Conservation (phyloP, 2,888 invertebrate species). For the Agrotis ipsilon region DNA sequence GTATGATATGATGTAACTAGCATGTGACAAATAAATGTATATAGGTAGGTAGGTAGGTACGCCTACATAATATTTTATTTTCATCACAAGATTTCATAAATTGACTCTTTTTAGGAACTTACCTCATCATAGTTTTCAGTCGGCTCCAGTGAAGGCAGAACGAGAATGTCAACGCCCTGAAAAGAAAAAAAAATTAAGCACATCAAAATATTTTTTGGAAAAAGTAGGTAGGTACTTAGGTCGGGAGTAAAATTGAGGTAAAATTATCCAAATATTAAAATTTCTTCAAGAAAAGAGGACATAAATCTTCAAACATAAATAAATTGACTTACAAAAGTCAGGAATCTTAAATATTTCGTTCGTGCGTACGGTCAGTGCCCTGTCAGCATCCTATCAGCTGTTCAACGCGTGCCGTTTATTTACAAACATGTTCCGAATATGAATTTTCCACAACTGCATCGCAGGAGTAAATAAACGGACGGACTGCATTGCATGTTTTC, state of each 20-base stretch:
- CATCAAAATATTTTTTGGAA: neutral
- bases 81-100: too few relatives aligned
- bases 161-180: constrained; percentile 79
- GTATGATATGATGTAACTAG: too few relatives aligned
- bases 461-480: neutral
- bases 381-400: constrained; percentile 57
- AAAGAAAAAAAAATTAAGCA: constrained; percentile 12
- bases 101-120: constrained; percentile 32
- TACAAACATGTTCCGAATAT: constrained; percentile 26
- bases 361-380: constrained; percentile 19
- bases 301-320: constrained; percentile 70
- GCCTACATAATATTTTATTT: too few relatives aligned
- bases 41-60: too few relatives aligned
- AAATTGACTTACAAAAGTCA: neutral
- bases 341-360: constrained; percentile 10
- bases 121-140: constrained; percentile 78
- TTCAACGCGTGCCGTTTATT: constrained; percentile 44
- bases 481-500: neutral
- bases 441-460: constrained; percentile 10
- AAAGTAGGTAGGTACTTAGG: neutral
- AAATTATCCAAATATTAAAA: neutral
- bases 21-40: too few relatives aligned
- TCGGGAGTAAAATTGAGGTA: neutral
- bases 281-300: neutral
- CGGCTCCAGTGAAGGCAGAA: constrained; percentile 69